These are phyloP conservation scores for Phortica magna DNA, from an alignment of 2,888 invertebrate genomes.

Conservation along the genomic window DNA sequence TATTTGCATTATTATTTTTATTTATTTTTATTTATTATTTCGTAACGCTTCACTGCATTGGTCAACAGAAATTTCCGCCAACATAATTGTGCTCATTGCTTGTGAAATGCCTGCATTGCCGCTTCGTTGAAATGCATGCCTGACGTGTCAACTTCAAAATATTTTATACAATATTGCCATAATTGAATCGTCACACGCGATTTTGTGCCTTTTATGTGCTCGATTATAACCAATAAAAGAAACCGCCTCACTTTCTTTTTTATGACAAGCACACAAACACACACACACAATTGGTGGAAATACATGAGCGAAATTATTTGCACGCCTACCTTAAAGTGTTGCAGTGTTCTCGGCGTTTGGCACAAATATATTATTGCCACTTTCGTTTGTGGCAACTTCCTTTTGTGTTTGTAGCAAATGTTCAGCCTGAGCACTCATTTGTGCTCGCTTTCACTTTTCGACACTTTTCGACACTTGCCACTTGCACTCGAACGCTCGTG, in stretches of 20 bases:
- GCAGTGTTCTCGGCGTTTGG: too few relatives aligned
- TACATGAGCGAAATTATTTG: neutral
- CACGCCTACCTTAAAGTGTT: too few relatives aligned
- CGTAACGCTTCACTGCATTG: too few relatives aligned
- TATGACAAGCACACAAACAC: neutral
- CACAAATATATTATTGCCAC: neutral
- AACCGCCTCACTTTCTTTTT: neutral
- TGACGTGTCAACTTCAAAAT: conserved; percentile 58
- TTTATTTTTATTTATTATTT: too few relatives aligned
- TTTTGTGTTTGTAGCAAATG: neutral
- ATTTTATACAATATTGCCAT: conserved; percentile 45
- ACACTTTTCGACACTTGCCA: conserved; percentile 8
- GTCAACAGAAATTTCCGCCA: too few relatives aligned
- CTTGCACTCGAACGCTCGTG: neutral
- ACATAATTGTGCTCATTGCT: too few relatives aligned
- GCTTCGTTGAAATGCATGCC: conserved; percentile 10
- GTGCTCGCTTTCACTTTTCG: neutral
- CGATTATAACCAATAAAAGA: neutral
- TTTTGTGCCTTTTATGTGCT: conserved; percentile 38
- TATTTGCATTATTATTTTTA: too few relatives aligned
- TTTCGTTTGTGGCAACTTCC: neutral
- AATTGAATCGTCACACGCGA: conserved; percentile 64
- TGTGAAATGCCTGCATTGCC: neutral
- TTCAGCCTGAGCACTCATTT: neutral
- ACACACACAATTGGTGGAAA: neutral